Conservation (phyloP, 2,113 vertebrate species). For the Albula glossodonta region DNA sequence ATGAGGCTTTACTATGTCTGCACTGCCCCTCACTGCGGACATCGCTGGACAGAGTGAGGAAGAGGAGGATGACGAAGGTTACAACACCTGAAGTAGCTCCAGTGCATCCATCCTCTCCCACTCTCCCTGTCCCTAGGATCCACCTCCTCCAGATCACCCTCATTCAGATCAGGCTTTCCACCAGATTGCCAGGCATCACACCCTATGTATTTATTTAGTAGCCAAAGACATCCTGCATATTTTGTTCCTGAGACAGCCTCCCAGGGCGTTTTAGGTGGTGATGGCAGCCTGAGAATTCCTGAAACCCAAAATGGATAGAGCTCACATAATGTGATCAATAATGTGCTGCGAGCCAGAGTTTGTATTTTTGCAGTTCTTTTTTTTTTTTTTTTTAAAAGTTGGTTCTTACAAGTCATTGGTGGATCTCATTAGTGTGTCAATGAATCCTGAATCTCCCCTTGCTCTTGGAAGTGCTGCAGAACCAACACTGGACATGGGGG, state of each 20-base stretch:
- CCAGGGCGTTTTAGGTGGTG: neutral
- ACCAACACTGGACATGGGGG: neutral
- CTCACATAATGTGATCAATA: too few species aligned
- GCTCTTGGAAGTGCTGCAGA: neutral
- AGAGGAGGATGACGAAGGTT: neutral
- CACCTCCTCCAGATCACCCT: neutral
- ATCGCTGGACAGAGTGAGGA: conserved; percentile 87
- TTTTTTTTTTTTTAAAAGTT: too few species aligned
- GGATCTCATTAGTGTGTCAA: too few species aligned
- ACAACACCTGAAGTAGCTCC: neutral
- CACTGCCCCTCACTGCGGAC: conserved; percentile 90
- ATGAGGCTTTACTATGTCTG: conserved; percentile 94
- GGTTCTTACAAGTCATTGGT: too few species aligned
- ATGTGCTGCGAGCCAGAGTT: too few species aligned
- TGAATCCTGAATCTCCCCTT: too few species aligned
- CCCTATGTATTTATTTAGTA: neutral
- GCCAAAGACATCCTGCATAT: neutral
- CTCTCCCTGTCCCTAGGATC: neutral
- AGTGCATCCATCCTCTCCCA: neutral
- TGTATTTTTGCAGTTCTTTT: too few species aligned
- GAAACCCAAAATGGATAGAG: too few species aligned
- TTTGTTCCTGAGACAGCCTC: neutral
- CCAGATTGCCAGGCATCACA: neutral
- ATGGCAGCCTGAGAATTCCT: too few species aligned
- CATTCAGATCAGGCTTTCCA: neutral